Base-by-base conservation (phyloP, 1,140 invertebrate species). In the Gryon sp. region DNA sequence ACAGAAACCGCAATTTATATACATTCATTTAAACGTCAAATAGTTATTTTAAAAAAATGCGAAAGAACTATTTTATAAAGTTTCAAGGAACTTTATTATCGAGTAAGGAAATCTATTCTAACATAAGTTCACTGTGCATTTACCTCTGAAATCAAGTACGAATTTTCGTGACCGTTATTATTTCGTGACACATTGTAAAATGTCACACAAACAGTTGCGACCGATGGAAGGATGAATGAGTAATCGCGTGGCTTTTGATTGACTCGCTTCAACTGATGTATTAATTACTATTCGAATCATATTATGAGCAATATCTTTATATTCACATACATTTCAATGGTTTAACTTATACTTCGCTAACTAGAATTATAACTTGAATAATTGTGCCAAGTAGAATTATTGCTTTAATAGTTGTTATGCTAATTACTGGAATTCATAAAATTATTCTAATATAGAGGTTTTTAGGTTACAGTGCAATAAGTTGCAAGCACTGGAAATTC, bases 201-300 rank as follows among this genome's bases (percentile, higher is more conserved):
- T n/a, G n/a, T n/a, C n/a, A n/a, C n/a, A 24, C 22, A 24, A 3
- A 4, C 22, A 4, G 14, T 18, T 18, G 26, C n/a, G 11, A 38
- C 7, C 41, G 46, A 38, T 1, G 20, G 19, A 46, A 26, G 16
- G 30, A 5, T 1, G 12, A 20, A 16, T 14, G 34, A 30, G n/a
- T 8, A 34, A 45, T 65, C 36, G 45, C 45, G 45, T 59, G 52
- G 52, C 19, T 15, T 0, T 43, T 52, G 55, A 70, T 60, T 60
- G 55, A 70, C 46, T 70, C 34, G 26, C 4, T 2, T 20, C 7
- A 6, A 19, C 16, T 53, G 46, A 70, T 36, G 20, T 60, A 60
- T 70, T 70, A 60, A 70, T 70, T 60, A 53, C 12, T 8, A 1
- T 60, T 60, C 20, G 7, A 20, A 6, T 45, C 20, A 46, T 8